These are phyloP conservation scores for Zaprionus ornatus DNA, from an alignment of 1,140 invertebrate genomes.

Conservation along the genomic window DNA sequence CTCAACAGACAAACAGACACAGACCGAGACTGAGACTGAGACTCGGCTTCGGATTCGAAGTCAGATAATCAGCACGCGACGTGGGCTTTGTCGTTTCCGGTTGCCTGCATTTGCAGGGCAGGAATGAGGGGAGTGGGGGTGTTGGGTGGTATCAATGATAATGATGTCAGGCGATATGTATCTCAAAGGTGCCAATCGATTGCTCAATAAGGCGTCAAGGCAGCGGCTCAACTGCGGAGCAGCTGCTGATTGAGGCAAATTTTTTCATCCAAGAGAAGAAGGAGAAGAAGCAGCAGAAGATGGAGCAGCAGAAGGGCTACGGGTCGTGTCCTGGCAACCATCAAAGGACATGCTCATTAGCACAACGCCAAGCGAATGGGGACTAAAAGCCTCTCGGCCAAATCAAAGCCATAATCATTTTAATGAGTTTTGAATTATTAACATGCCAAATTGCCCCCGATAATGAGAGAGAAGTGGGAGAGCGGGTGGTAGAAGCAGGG, in stretches of 20 bases:
- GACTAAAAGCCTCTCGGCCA: slow-evolving; percentile 48
- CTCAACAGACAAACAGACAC: not conserved
- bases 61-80: slow-evolving; percentile 60
- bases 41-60: not conserved
- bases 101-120: slow-evolving; percentile 20
- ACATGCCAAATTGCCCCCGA: slow-evolving; percentile 61
- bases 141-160: slow-evolving; percentile 57
- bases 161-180: slow-evolving; percentile 71
- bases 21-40: not conserved
- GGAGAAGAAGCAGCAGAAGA: not conserved
- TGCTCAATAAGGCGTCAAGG: slow-evolving; percentile 61
- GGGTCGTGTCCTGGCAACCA: slow-evolving; percentile 20
- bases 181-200: slow-evolving; percentile 70
- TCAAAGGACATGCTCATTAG: slow-evolving; percentile 67
- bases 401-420: slow-evolving; percentile 72
- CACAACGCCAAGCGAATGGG: slow-evolving; percentile 16
- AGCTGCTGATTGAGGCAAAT: slow-evolving; percentile 29
- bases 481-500: not conserved
- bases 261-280: slow-evolving; percentile 7
- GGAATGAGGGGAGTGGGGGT: not conserved
- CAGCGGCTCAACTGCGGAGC: slow-evolving; percentile 20
- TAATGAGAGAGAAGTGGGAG: slow-evolving; percentile 1
- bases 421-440: slow-evolving; percentile 78
- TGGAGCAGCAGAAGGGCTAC: not conserved
- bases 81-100: slow-evolving; percentile 44